A percentile compares a stretch with the other conserved stretches of the same genome.
These are phyloP conservation scores for Yponomeuta sedellus DNA, from an alignment of 2,888 invertebrate genomes.

Conservation along the genomic window DNA sequence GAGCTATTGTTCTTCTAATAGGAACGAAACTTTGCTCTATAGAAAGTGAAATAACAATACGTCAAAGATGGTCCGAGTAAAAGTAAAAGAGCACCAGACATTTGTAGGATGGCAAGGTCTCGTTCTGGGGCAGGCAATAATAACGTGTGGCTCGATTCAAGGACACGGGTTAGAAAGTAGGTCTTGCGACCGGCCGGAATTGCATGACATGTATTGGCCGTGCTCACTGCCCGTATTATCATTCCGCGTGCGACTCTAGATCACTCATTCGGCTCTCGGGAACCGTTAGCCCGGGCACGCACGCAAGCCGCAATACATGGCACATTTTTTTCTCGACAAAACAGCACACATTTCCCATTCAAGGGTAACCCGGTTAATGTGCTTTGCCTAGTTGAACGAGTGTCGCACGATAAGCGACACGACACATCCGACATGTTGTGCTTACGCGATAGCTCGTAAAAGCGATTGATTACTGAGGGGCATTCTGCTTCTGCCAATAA, in stretches of 20 bases:
- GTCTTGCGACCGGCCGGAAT: constrained; percentile 51
- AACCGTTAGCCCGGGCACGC: constrained; percentile 72
- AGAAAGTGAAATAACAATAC: constrained; percentile 22
- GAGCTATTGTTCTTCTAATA: constrained; percentile 21
- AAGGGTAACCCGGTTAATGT: constrained; percentile 73
- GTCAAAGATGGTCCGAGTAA: constrained; percentile 15
- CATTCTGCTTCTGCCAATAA: not conserved
- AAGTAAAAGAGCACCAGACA: constrained; percentile 14
- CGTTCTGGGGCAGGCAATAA: constrained; percentile 1
- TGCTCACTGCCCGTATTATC: constrained; percentile 52
- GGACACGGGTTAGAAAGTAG: constrained; percentile 64
- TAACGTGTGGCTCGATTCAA: constrained; percentile 35
- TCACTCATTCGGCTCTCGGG: constrained; percentile 69
- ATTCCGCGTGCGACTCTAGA: constrained; percentile 70
- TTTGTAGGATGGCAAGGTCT: constrained; percentile 16
- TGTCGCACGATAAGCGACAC: constrained; percentile 37
- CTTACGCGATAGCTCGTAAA: constrained; percentile 8
- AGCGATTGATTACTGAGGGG: not conserved
- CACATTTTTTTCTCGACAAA: constrained; percentile 71
- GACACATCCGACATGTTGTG: not conserved
- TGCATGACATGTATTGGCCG: constrained; percentile 55
- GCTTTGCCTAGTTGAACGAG: constrained; percentile 59
- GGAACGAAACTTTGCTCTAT: constrained; percentile 5
- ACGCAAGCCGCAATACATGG: constrained; percentile 53
- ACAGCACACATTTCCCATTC: constrained; percentile 71